A percentile compares a stretch with the other conserved stretches of the same genome.
These are phyloP conservation scores for Cydia splendana DNA, from an alignment of 1,140 invertebrate species.

Conservation along the genomic window DNA sequence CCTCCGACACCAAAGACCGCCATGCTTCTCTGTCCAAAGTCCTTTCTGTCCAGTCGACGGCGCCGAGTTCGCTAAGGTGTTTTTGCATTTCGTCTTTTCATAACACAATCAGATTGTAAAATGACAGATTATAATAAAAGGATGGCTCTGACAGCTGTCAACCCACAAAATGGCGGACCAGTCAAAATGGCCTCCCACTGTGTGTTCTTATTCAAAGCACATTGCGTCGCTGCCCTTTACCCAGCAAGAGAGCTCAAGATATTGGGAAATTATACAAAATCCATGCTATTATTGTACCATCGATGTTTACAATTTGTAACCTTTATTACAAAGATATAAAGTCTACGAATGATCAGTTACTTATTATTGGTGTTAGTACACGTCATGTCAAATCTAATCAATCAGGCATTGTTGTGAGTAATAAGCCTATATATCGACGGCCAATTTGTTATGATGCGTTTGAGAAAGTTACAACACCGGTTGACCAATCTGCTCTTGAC, in stretches of 20 bases:
- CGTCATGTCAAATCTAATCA: conserved; percentile 31
- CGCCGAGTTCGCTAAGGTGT: too few relatives aligned
- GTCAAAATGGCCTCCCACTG: conserved; percentile 18
- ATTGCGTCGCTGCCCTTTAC: conserved; percentile 22
- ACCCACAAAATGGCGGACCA: conserved; percentile 1
- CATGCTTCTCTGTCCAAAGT: too few relatives aligned
- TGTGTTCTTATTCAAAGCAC: conserved; percentile 8
- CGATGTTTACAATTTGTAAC: background rate
- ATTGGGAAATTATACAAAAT: conserved; percentile 12
- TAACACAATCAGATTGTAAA: background rate
- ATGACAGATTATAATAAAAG: background rate
- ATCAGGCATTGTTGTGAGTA: conserved; percentile 37
- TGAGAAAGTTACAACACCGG: conserved; percentile 35
- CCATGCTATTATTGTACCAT: background rate
- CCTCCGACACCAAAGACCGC: too few relatives aligned
- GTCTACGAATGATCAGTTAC: background rate
- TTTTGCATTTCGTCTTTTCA: too few relatives aligned
- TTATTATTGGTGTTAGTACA: background rate
- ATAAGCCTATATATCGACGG: conserved; percentile 17
- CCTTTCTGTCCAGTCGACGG: too few relatives aligned
- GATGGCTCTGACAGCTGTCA: background rate
- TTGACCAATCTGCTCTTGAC: conserved; percentile 30
- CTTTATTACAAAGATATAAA: background rate
- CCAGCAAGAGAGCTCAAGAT: background rate
- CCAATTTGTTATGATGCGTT: conserved; percentile 20